Conservation (phyloP, 2,888 invertebrate species). For the Phrixothrix hirtus region DNA sequence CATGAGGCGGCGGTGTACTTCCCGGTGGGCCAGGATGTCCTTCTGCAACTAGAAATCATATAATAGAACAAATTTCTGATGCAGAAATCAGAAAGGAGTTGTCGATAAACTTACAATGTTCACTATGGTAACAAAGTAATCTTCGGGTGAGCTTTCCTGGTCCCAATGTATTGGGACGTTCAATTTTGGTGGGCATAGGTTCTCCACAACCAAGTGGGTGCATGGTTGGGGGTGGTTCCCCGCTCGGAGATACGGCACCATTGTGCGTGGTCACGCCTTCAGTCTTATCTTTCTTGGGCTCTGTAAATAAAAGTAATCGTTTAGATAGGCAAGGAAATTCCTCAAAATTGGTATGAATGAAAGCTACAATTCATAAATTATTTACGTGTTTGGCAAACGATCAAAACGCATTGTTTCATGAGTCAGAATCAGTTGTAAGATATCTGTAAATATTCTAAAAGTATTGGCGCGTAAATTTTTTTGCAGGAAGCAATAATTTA, state of each 20-base stretch:
- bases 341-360: slow-evolving; percentile 25
- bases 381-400: too few species aligned
- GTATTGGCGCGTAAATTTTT: too few species aligned
- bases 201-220: slow-evolving; percentile 46
- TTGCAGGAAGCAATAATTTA: too few species aligned
- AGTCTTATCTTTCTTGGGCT: slow-evolving; percentile 93
- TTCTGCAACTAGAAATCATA: slow-evolving; percentile 61
- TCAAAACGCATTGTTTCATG: too few species aligned
- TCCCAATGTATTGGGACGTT: slow-evolving; percentile 79
- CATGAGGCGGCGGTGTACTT: slow-evolving; percentile 54
- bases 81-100: too few species aligned
- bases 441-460: too few species aligned
- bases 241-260: slow-evolving; percentile 67
- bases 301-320: slow-evolving; percentile 73
- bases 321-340: too few species aligned
- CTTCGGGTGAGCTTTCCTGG: slow-evolving; percentile 77
- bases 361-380: neutral
- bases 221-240: slow-evolving; percentile 54
- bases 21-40: slow-evolving; percentile 56
- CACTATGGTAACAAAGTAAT: slow-evolving; percentile 78
- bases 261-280: slow-evolving; percentile 63
- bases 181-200: slow-evolving; percentile 60
- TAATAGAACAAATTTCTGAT: too few species aligned
- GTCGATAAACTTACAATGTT: slow-evolving; percentile 74
- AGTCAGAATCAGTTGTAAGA: too few species aligned